Percentiles rank a stretch among this genome's conserved stretches.
Evolutionary conservation across 2,888 invertebrate species (phyloP).

Genomic region (Ichneumon xanthorius): DNA sequence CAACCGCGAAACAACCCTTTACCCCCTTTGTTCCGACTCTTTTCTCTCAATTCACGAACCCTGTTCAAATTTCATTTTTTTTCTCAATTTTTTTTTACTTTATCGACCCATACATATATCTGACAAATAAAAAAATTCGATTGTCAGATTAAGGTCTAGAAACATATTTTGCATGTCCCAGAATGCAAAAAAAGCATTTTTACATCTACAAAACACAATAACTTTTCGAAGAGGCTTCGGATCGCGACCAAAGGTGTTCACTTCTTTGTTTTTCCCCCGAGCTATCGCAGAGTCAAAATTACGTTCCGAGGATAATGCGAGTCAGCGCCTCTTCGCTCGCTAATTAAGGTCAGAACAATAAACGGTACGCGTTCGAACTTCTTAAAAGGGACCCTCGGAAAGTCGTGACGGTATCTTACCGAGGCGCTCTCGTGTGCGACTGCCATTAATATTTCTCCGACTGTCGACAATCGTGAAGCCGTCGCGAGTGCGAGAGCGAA

Average conservation of each 20-base stretch:
- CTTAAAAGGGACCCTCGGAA: conserved; percentile 3
- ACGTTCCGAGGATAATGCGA: not conserved
- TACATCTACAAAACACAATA: not conserved
- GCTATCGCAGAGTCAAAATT: not conserved
- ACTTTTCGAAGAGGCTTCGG: not conserved
- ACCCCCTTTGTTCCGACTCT: conserved; percentile 18
- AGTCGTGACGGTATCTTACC: conserved; percentile 4
- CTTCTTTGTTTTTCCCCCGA: not conserved
- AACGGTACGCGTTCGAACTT: not conserved
- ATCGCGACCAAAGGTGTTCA: not conserved
- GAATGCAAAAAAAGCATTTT: not conserved
- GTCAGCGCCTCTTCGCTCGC: not conserved
- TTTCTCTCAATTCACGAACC: conserved; percentile 5
- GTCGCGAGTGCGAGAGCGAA: conserved; percentile 3
- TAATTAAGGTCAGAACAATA: conserved; percentile 27
- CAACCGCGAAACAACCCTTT: conserved; percentile 20
- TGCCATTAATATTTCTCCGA: conserved; percentile 37
- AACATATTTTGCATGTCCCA: not conserved
- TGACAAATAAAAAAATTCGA: not conserved
- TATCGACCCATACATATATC: too few relatives aligned
- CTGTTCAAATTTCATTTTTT: not conserved
- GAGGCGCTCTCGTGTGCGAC: conserved; percentile 1
- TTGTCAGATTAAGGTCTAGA: not conserved
- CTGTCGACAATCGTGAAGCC: conserved; percentile 12
- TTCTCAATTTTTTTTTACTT: not conserved